Percentiles rank a stretch among this genome's conserved stretches.
Evolutionary conservation across 2,888 invertebrate species (phyloP).

Genomic region (Ophonus ardosiacus): DNA sequence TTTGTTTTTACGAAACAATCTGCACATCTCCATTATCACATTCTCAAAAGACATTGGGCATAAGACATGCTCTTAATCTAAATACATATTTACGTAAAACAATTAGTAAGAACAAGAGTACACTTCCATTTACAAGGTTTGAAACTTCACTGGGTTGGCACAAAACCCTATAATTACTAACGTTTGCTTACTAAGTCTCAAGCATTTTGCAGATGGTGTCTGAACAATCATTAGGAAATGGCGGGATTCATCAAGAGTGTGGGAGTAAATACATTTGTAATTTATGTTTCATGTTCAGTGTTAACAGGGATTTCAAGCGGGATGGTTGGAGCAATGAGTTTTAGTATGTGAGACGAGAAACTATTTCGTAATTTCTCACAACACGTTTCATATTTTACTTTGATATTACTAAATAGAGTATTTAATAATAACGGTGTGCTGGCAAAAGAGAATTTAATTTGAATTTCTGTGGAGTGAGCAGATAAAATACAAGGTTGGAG

Average conservation of each 20-base stretch:
- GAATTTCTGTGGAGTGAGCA: no score
- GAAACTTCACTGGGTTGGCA: neutral
- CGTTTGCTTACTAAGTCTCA: slow-evolving; percentile 33
- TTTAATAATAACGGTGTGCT: no score
- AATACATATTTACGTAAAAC: slow-evolving; percentile 37
- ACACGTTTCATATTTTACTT: neutral
- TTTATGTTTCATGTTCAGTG: slow-evolving; percentile 41
- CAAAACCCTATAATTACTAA: slow-evolving; percentile 52
- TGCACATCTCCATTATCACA: no score
- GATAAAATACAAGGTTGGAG: no score
- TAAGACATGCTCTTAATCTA: neutral
- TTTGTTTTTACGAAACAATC: no score
- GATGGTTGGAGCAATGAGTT: neutral
- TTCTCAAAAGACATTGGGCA: no score
- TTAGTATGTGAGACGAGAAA: neutral
- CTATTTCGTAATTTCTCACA: neutral
- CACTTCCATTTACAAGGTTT: neutral
- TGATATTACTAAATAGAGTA: neutral
- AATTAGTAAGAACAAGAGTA: slow-evolving; percentile 12
- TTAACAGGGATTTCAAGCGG: neutral
- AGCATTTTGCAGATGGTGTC: slow-evolving; percentile 46
- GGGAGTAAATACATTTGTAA: slow-evolving; percentile 48
- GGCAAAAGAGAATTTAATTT: no score
- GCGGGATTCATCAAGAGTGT: slow-evolving; percentile 25
- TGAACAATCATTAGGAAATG: slow-evolving; percentile 58